Evolutionary conservation across 1,140 invertebrate genomes (phyloP).

Genomic region (Gonatopus flavifemur): DNA sequence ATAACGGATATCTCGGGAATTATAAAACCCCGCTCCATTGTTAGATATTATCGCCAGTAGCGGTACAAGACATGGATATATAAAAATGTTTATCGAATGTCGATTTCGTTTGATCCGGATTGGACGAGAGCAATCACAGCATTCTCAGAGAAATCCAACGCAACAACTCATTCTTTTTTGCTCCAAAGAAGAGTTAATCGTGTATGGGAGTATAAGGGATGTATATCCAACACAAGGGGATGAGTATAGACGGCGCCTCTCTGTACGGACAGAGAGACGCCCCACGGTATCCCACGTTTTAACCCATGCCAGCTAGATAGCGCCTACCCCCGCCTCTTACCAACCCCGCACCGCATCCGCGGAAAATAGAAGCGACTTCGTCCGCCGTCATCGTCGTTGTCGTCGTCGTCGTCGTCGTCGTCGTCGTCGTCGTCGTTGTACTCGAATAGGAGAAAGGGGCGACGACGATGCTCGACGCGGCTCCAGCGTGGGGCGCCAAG

Average conservation of each 20-base stretch:
- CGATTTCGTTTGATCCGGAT: too few species aligned
- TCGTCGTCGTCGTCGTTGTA: neutral
- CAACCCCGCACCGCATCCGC: conserved; percentile 15
- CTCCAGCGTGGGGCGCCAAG: conserved; percentile 46
- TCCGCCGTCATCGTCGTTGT: conserved; percentile 1
- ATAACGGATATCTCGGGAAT: too few species aligned
- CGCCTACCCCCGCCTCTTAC: conserved; percentile 16
- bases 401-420: neutral
- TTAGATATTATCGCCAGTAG: too few species aligned
- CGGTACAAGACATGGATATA: too few species aligned
- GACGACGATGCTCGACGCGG: conserved; percentile 35
- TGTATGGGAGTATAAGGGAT: too few species aligned
- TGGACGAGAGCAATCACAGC: too few species aligned
- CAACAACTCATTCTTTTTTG: too few species aligned
- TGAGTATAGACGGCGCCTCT: conserved; percentile 25
- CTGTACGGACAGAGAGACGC: conserved; percentile 14
- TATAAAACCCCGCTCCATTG: too few species aligned
- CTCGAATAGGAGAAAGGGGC: conserved; percentile 24
- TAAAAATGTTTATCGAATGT: too few species aligned
- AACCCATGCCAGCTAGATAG: conserved; percentile 31
- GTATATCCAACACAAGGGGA: too few species aligned
- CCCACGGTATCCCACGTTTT: conserved; percentile 20
- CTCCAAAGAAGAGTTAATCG: too few species aligned
- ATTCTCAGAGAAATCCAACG: too few species aligned
- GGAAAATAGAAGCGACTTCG: neutral